Base-by-base conservation (phyloP, 2,888 invertebrate species). In the Hypolimnas misippus region DNA sequence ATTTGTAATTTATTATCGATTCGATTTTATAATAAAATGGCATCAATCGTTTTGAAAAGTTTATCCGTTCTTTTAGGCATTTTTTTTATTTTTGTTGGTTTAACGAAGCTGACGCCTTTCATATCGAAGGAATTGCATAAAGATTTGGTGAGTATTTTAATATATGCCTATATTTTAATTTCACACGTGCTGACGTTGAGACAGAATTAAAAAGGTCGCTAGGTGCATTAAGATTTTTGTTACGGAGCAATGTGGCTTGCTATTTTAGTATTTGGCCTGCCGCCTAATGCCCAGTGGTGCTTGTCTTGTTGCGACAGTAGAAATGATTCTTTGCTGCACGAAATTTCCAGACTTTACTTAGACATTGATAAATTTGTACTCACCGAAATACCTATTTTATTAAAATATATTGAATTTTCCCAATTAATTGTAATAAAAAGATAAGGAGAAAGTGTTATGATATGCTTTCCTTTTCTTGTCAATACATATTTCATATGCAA, bases 121-220 rank as follows among this genome's bases (percentile, higher is more conserved):
- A 95, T 98, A 72, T 98, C 97, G 77, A 97, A 97, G 93, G 98
- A 98, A 89, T 94, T 98, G 68, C 98, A 98, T 87, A 98, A 97
- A 93, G 98, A 98, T 92, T 94, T 98, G 96, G 98, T 98, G 89
- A 95, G 96, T 83, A 38, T 16, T 40, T 54, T 60, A 52, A 25
- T 51, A 52, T 60, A 25, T 3, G 5, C n/a, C n/a, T 25, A 25
- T 25, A 25, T 25, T 40, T 52, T 25, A 7, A 40, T 49, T 63
- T 51, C 35, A 50, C 40, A 56, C 57, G 55, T 55, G 17, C 52
- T 57, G 50, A 51, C 42, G 49, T 51, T 54, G 44, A 50, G 52
- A 49, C 53, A 44, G 62, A 70, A 57, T 64, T 40, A 59, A 70
- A 80, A 86, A 87, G 87, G 84, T 88, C 85, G 83, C 74, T 78